Evolutionary conservation across 2,113 vertebrate genomes (phyloP).

Genomic region (Urocolius indicus): DNA sequence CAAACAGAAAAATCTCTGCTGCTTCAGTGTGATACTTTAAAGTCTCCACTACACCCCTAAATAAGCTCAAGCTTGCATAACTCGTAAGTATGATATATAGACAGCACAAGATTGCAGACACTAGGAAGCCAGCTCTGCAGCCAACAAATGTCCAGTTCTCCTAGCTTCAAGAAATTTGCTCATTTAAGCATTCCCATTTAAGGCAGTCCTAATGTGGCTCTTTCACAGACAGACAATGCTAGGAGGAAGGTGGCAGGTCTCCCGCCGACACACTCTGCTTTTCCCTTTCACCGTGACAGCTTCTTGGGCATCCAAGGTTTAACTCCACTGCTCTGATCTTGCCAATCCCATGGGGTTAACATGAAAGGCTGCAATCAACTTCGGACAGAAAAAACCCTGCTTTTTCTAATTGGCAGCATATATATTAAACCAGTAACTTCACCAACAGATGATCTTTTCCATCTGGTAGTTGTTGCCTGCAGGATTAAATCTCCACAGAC

Average conservation of each 20-base stretch:
- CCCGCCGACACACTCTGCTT: neutral
- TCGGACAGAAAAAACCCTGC: neutral
- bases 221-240: rapidly evolving
- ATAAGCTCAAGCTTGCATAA: neutral
- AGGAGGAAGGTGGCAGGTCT: neutral
- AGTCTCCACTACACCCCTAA: neutral
- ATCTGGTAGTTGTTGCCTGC: conserved; percentile 17
- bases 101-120: neutral
- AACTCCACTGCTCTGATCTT: neutral
- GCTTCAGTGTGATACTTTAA: neutral
- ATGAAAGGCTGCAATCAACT: neutral
- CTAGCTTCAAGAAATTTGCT: neutral
- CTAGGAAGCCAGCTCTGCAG: neutral
- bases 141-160: neutral
- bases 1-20: neutral
- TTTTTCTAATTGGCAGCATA: conserved; percentile 1
- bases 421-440: conserved; percentile 57
- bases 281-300: neutral
- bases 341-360: neutral
- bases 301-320: neutral
- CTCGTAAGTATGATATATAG: neutral
- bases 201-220: neutral
- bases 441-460: conserved; percentile 29
- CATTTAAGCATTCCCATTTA: neutral
- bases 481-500: conserved; percentile 12